Conservation (phyloP, 2,888 invertebrate genomes). For the Dioctria linearis region DNA sequence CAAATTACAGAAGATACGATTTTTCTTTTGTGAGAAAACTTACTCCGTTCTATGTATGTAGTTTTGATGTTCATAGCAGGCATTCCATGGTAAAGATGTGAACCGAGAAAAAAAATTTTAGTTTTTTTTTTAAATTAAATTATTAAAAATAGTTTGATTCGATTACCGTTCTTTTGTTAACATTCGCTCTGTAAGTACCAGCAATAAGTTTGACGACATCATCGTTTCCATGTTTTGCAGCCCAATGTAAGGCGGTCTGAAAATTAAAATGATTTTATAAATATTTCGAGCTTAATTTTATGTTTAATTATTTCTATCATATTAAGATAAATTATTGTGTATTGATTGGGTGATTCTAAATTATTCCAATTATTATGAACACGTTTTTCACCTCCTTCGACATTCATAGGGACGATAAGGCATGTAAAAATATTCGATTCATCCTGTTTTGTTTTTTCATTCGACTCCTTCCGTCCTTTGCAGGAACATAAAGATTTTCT, state of each 20-base stretch:
- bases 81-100: background rate
- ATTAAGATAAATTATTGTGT: no score
- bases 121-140: background rate
- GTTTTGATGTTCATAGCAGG: background rate
- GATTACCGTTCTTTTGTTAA: constrained; percentile 87
- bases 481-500: background rate
- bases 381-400: no score
- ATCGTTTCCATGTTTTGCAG: constrained; percentile 93
- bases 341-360: no score
- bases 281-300: no score
- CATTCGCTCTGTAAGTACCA: constrained; percentile 86
- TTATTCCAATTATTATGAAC: no score
- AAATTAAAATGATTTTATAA: constrained; percentile 64
- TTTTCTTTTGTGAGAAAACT: constrained; percentile 29
- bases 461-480: background rate
- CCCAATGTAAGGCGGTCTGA: constrained; percentile 97
- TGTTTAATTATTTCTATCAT: no score
- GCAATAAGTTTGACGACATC: constrained; percentile 93
- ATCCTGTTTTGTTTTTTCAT: constrained; percentile 54
- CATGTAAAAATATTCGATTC: no score
- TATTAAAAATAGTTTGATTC: background rate
- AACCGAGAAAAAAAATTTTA: background rate
- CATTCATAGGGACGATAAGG: no score
- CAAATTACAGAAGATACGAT: background rate
- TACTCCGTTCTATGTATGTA: constrained; percentile 56